Evolutionary conservation across 2,888 invertebrate genomes (phyloP), one percentile per base, ranked within the genome.

Genomic region (Drosophila atripex): DNA sequence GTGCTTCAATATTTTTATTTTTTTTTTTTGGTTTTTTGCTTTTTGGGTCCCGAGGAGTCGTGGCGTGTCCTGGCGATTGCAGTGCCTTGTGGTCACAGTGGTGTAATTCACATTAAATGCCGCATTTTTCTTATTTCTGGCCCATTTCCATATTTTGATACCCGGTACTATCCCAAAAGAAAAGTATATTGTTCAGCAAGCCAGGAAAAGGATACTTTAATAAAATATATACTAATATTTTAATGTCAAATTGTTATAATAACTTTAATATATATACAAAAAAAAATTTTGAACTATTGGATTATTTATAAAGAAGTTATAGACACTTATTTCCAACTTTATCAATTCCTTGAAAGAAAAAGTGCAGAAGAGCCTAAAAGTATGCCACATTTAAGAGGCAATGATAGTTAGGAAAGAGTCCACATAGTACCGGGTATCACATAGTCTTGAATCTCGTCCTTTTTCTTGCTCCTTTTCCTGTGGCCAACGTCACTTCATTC

Each of bases 91-190:
- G 90, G 90, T 90, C 91, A 91, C 91, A 91, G 89, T 90, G 91
- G 91, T 89, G 85, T 90, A 91, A 91, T 91, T 91, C 89, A 89
- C 88, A 90, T 90, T 90, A 91, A 90, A 90, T 89, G 77, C 88
- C 85, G 65, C 86, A 88, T 89, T 89, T 89, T 87, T 85, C 86
- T 80, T 86, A 88, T 88, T 86, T 77, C 64, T 41, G 45, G 50
- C 58, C 54, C 50, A 76, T 80, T 84, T 85, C 78, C 80, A 77
- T 85, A 80, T 78, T 51, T 49, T 35, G 55, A 23, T 52, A 43
- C 41, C 16, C 0, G 41, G 41, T 23, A 23, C 41, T 16, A 14
- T 14, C 21, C 6, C 4, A 7, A 35, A 14, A 1, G 6, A 35
- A n/a, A 35, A n/a, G 35, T 14, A 35, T 32, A 32, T 32, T 12